These are phyloP conservation scores for Phalacrocorax brasilianus DNA, from an alignment of 2,113 vertebrate genomes.

Conservation along the genomic window DNA sequence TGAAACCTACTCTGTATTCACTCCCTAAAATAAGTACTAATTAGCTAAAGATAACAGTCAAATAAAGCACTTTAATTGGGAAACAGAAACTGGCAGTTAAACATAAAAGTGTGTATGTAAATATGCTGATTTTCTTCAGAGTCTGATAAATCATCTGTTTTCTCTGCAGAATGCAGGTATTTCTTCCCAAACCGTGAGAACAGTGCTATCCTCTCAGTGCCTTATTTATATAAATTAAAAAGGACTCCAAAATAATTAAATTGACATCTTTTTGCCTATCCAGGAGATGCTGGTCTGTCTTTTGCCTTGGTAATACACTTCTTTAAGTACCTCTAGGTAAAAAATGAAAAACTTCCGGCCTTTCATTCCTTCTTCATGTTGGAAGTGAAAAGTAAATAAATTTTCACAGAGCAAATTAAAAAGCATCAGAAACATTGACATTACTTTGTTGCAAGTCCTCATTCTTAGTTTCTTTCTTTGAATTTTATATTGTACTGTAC, in stretches of 20 bases:
- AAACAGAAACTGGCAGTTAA: constrained; percentile 65
- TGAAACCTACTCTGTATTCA: constrained; percentile 35
- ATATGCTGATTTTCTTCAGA: constrained; percentile 60
- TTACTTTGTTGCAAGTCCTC: background rate
- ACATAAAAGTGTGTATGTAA: constrained; percentile 62
- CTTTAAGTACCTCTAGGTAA: background rate
- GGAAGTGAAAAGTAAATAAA: background rate
- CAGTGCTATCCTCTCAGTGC: background rate
- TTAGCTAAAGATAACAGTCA: constrained; percentile 65
- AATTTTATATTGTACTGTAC: background rate
- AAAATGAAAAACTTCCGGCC: background rate
- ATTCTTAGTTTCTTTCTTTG: background rate
- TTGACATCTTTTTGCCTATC: background rate
- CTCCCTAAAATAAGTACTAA: constrained; percentile 57
- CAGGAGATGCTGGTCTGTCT: background rate
- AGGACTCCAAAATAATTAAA: background rate
- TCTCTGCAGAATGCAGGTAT: constrained; percentile 44
- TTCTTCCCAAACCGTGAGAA: constrained; percentile 29
- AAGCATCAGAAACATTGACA: background rate
- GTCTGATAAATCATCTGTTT: constrained; percentile 66
- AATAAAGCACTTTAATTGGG: constrained; percentile 65
- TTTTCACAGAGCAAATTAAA: background rate
- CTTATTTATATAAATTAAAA: constrained; percentile 33
- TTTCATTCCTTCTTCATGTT: background rate
- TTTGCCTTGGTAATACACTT: background rate